Conservation (phyloP, 2,888 invertebrate genomes). For the Synanthedon vespiformis region DNA sequence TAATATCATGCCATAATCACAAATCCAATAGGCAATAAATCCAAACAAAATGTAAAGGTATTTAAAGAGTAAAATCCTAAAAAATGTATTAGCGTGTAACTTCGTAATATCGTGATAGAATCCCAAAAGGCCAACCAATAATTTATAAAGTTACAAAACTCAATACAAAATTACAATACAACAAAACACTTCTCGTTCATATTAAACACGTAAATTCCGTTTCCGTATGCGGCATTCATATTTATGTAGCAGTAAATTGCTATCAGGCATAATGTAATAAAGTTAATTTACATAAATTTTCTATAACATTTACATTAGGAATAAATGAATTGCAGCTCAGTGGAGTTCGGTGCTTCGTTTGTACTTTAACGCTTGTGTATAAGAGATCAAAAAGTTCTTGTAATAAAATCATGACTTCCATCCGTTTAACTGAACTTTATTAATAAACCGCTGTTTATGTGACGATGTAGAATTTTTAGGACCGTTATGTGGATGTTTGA, state of each 20-base stretch:
- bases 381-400: slow-evolving; percentile 8
- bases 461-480: slow-evolving; percentile 1
- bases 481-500: too few species aligned
- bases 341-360: slow-evolving; percentile 14
- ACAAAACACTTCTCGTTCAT: slow-evolving; percentile 21
- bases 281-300: slow-evolving; percentile 63
- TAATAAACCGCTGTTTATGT: slow-evolving; percentile 5
- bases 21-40: too few species aligned
- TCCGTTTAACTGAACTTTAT: slow-evolving; percentile 2
- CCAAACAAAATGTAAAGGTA: background rate
- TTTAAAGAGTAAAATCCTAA: background rate
- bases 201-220: slow-evolving; percentile 20
- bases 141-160: slow-evolving; percentile 1
- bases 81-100: background rate
- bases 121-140: background rate
- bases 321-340: slow-evolving; percentile 51
- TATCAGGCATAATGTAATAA: slow-evolving; percentile 60
- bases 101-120: background rate
- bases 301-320: slow-evolving; percentile 65
- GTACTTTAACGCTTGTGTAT: slow-evolving; percentile 9
- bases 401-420: slow-evolving; percentile 5
- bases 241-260: slow-evolving; percentile 55
- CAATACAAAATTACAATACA: slow-evolving; percentile 20
- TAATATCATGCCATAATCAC: too few species aligned
- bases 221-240: slow-evolving; percentile 45